Percentiles rank a stretch among this genome's conserved stretches.
phyloP scores from a whole-genome alignment of 2,888 invertebrate genomes.

The Azorinus chamasolen region DNA sequence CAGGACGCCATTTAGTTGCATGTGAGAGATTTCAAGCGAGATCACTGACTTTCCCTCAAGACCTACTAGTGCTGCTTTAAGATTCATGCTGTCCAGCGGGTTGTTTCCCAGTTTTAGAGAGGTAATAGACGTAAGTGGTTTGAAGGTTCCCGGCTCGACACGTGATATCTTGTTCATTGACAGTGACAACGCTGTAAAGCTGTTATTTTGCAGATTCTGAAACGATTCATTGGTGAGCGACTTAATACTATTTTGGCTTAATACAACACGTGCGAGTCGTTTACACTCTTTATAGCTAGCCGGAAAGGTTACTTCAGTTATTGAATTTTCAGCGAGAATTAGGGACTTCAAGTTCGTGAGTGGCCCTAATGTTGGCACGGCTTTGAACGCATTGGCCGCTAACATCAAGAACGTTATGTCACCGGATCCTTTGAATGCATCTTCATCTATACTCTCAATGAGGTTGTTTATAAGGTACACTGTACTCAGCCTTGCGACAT shows the following conservation, averaged over 20 bases:
- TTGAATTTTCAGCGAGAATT: conserved; percentile 70
- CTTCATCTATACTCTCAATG: conserved; percentile 51
- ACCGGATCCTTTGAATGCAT: conserved; percentile 61
- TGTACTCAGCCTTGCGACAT: conserved; percentile 40
- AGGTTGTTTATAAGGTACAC: conserved; percentile 64
- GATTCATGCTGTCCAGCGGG: conserved; percentile 62
- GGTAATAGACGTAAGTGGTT: conserved; percentile 55
- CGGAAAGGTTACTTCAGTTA: conserved; percentile 72
- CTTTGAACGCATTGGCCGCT: conserved; percentile 64
- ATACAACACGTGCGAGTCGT: conserved; percentile 54
- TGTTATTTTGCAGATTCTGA: conserved; percentile 49
- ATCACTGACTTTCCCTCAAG: conserved; percentile 59
- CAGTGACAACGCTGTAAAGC: conserved; percentile 65
- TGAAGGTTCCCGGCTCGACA: conserved; percentile 65
- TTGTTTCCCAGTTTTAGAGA: conserved; percentile 76
- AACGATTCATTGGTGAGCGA: conserved; percentile 67
- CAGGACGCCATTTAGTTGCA: conserved; percentile 66
- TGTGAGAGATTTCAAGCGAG: conserved; percentile 73
- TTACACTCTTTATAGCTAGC: conserved; percentile 41
- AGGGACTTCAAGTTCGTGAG: conserved; percentile 63
- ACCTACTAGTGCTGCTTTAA: conserved; percentile 63
- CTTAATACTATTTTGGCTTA: conserved; percentile 71
- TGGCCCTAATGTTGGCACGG: conserved; percentile 59
- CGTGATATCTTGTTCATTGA: conserved; percentile 68
- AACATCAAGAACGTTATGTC: conserved; percentile 59